Evolutionary conservation across 2,797 vertebrate genomes (phyloP), one percentile per base, ranked within the genome.

Genomic region (Halcyon smyrnensis): DNA sequence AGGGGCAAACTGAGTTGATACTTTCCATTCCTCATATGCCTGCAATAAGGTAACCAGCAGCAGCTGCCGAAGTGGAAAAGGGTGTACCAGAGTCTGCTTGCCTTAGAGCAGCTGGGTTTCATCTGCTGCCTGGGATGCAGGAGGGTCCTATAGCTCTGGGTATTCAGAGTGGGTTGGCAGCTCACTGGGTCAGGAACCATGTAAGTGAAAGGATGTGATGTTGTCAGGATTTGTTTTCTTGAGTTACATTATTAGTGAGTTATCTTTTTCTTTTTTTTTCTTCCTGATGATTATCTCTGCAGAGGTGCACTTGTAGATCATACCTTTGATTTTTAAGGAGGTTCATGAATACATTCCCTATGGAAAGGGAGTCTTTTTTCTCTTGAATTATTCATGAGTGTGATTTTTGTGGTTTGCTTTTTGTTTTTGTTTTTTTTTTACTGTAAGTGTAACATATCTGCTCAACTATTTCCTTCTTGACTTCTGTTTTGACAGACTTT

Each of bases 91-190:
- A 48, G n/a, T 1, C 9, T 88, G 28, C 23, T 83, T 67, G n/a
- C 5, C 21, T 54, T 14, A 23, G 41, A 73, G 25, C 12, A 89
- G 27, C 9, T 57, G 48, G 12, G 15, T 34, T 67, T 87, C 7
- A 23, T 3, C 30, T 87, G 9, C 8, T 87, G 5, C 19, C n/a
- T 56, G 23, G 48, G 25, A 6, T 81, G 34, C 7, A 62, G 16
- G 39, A 46, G 8, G 9, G 4, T 56, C 7, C 32, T 1, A 0
- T 1, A 43, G 11, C 60, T 45, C 14, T 45, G 48, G 30, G 13
- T 2, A 4, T 16, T 84, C 0, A 0, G 32, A 12, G 11, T 15
- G 17, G 45, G 19, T 27, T 84, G 24, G 41, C 18, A 71, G 48
- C 62, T 62, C 43, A 11, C 9, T 81, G 62, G 9, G 15, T 39